Base-by-base conservation (phyloP, 30 jellyfish, hydroid and myxozoan species). In the Aurelia sp. region DNA sequence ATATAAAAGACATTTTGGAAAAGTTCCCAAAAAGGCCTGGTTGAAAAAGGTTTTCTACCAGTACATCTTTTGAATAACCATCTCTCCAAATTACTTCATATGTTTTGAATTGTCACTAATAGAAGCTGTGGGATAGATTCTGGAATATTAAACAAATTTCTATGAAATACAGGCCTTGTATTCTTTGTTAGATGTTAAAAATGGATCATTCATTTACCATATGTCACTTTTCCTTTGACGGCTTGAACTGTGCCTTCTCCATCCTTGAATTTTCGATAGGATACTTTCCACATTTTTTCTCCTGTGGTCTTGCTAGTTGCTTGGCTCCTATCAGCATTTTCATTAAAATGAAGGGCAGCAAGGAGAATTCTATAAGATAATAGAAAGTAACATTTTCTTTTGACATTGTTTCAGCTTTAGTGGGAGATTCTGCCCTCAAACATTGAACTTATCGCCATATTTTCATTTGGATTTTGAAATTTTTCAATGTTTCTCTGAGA, bases 221-320 rank as follows among this genome's bases (percentile, higher is more conserved):
- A 64, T 16, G 75, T 64, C 20, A 64, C 16, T 20, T 35, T 64
- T 35, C 51, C 75, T 44, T 64, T 64, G 75, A 64, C 75, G 20
- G 75, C 51, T 64, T 64, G 75, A 64, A 64, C 75, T 64, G 75
- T 64, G 75, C 75, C 40, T 64, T 64, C 75, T 64, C 75, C 75
- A 64, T 64, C 75, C 40, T 64, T 64, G 40, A 64, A 64, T 20
- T 64, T 64, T 64, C 75, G 33, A 19, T 64, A 64, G 15, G 75
- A 64, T 44, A 64, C 40, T 44, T 44, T 64, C 75, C 55, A 64
- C 75, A 64, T 19, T 64, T 64, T 64, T 64, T 64, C 75, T 44
- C 75, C 75, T 19, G 75, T 20, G 33, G 51, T 64, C 40, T 64
- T 35, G 33, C 40, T 64, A 3, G 40, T 64, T 15, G 75, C n/a